Percentiles rank a stretch among this genome's conserved stretches.
These are phyloP conservation scores for Hydrotaea diabolus DNA, from an alignment of 2,888 invertebrate genomes.

Conservation along the genomic window DNA sequence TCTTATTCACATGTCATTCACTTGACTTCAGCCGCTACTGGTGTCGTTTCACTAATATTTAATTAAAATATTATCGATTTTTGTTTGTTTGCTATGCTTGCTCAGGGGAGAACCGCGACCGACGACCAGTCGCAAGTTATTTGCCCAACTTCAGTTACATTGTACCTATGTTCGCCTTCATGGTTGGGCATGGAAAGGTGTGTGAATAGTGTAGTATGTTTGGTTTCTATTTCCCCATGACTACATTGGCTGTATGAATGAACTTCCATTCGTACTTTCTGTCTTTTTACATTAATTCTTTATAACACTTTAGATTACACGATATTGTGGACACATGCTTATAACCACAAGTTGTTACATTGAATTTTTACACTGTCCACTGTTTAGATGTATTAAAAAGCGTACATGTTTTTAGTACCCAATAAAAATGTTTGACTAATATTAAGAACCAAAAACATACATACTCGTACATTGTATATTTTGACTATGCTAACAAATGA, in stretches of 20 bases:
- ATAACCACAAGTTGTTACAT: not conserved
- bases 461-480: no score
- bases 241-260: not conserved
- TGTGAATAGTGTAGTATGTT: constrained; percentile 11
- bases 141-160: not conserved
- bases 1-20: constrained; percentile 31
- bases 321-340: not conserved
- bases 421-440: no score
- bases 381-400: no score
- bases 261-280: not conserved
- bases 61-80: constrained; percentile 59
- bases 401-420: no score
- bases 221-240: constrained; percentile 14
- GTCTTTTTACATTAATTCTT: constrained; percentile 29
- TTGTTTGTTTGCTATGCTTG: constrained; percentile 21
- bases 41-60: constrained; percentile 55
- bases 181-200: not conserved
- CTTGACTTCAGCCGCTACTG: constrained; percentile 11
- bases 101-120: not conserved
- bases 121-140: not conserved
- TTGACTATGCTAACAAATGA: no score
- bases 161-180: no score
- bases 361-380: no score
- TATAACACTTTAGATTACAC: constrained; percentile 31
- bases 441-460: no score